These are phyloP conservation scores for Parascotia fuliginaria DNA, from an alignment of 2,888 invertebrate genomes.

Conservation along the genomic window DNA sequence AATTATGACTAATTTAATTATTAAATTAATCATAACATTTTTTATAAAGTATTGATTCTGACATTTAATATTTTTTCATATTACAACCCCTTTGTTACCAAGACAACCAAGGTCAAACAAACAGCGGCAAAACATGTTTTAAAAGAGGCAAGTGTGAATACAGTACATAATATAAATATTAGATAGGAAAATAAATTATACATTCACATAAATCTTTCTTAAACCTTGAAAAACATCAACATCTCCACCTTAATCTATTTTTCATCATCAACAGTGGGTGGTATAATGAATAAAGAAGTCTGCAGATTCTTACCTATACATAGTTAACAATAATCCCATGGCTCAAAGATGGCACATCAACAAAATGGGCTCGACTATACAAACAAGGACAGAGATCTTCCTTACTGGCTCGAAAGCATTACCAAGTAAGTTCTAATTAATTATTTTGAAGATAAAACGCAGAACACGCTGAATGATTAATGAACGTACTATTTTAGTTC, in stretches of 20 bases:
- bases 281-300: constrained; percentile 29
- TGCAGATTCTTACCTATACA: constrained; percentile 27
- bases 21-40: too few relatives aligned
- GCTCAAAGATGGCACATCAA: constrained; percentile 75
- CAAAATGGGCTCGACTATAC: constrained; percentile 66
- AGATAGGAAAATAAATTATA: constrained; percentile 25
- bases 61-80: too few relatives aligned
- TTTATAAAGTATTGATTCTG: too few relatives aligned
- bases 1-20: too few relatives aligned
- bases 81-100: constrained; percentile 43
- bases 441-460: too few relatives aligned
- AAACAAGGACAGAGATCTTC: constrained; percentile 63
- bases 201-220: constrained; percentile 15
- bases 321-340: constrained; percentile 59
- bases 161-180: constrained; percentile 47
- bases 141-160: constrained; percentile 76
- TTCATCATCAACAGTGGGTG: constrained; percentile 15
- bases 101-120: constrained; percentile 83
- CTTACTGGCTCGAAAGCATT: constrained; percentile 78
- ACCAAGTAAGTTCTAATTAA: constrained; percentile 71
- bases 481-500: too few relatives aligned
- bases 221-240: constrained; percentile 7
- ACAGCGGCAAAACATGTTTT: constrained; percentile 79
- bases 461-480: too few relatives aligned
- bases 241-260: constrained; percentile 9